Base-by-base conservation (phyloP, 2,888 invertebrate species). In the Idaea aversata region DNA sequence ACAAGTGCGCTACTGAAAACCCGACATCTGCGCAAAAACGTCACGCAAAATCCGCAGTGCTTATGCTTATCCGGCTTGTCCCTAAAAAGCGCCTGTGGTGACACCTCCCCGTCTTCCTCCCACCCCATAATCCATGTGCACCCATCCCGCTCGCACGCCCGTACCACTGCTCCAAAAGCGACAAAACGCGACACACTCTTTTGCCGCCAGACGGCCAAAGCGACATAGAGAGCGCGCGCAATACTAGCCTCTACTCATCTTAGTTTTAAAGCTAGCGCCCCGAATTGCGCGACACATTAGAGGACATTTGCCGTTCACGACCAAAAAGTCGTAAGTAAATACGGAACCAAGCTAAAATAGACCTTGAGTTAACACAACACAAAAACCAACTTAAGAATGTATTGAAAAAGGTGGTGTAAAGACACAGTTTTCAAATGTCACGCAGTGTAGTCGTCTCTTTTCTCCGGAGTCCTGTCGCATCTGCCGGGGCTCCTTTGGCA, bases 361-460 rank as follows among this genome's bases (percentile, higher is more conserved):
- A 77, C 85, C 80, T 77, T 86, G 76, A 0, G 0, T 0, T 0
- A 0, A 0, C 5, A 0, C 0, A 0, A 1, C 47, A 60, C 77
- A 84, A 69, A 69, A 57, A 58, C 67, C 58, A 74, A 65, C 76
- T 76, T 82, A 25, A 65, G 15, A 75, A 72, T 60, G 57, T 36
- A 60, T 60, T 65, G 67, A 69, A 76, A 75, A 80, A 85, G 86
- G 87, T 85, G 85, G 81, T 86, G 89, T 90, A 92, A 87, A 92
- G 93, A 92, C 92, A 92, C 91, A 89, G 87, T 92, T 93, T 92
- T 91, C 90, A 91, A 91, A 91, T 92, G 92, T 93, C 92, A 91
- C 90, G 88, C 81, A 84, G 88, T 91, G 91, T 90, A 87, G 91
- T 91, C 88, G 89, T 93, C 93, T 93, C 93, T 92, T 93, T 93